Evolutionary conservation across 2,888 invertebrate species (phyloP).

Genomic region (Pedicia rivosa): DNA sequence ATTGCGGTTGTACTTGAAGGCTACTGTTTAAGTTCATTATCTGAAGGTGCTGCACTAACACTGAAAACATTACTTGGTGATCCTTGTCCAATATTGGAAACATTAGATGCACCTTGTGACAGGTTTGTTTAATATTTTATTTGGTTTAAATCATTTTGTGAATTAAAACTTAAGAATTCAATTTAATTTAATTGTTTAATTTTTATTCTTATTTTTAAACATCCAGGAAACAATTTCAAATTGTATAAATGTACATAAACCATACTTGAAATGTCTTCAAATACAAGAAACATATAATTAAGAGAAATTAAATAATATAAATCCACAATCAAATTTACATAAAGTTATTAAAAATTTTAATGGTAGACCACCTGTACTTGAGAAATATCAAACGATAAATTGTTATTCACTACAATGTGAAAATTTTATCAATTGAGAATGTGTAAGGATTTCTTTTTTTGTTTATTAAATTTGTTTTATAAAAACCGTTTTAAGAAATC

Average conservation of each 20-base stretch:
- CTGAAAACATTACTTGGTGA: conserved; percentile 65
- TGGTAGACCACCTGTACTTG: conserved; percentile 43
- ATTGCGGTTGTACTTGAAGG: conserved; percentile 82
- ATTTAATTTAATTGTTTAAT: not conserved
- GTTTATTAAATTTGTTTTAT: too few species aligned
- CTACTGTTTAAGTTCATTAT: conserved; percentile 72
- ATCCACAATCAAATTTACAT: conserved; percentile 29
- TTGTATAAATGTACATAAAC: conserved; percentile 56
- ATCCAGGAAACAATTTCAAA: conserved; percentile 59
- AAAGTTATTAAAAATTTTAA: conserved; percentile 39
- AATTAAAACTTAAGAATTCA: too few species aligned
- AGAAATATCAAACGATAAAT: conserved; percentile 49
- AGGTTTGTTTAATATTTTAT: too few species aligned
- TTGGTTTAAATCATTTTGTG: too few species aligned
- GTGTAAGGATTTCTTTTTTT: conserved; percentile 26
- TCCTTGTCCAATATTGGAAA: conserved; percentile 46
- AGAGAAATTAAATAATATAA: conserved; percentile 27
- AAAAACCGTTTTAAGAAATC: too few species aligned
- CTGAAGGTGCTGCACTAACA: conserved; percentile 76
- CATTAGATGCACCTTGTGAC: conserved; percentile 19
- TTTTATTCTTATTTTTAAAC: conserved; percentile 23
- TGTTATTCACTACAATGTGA: conserved; percentile 51
- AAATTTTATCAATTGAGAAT: conserved; percentile 41
- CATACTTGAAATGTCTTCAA: conserved; percentile 61
- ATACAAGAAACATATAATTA: conserved; percentile 43